phyloP scores from a whole-genome alignment of 1,140 invertebrate genomes.

The Cherax destructor region DNA sequence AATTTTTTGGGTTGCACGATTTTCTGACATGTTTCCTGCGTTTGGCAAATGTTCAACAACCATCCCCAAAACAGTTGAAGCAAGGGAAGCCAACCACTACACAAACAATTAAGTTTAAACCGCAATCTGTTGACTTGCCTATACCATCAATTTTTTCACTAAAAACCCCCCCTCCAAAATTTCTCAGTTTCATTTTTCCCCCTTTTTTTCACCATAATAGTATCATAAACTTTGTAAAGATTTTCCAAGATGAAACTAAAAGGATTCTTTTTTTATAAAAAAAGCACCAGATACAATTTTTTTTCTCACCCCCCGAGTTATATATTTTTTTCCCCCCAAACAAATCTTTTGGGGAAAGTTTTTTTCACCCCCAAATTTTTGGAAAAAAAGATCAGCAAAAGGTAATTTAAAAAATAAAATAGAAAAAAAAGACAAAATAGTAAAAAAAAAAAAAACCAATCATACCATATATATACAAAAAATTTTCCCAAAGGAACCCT shows the following conservation, averaged over 20 bases:
- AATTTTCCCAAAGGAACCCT: too few species aligned
- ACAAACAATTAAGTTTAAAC: conserved; percentile 87
- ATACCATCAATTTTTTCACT: conserved; percentile 87
- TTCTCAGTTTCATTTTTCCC: conserved; percentile 87
- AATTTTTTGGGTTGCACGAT: conserved; percentile 86
- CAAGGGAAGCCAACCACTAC: conserved; percentile 93
- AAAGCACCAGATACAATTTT: conserved; percentile 92
- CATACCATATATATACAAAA: too few species aligned
- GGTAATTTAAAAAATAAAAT: conserved; percentile 78
- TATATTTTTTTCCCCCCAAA: conserved; percentile 98
- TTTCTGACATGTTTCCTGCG: conserved; percentile 85
- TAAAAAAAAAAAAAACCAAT: too few species aligned
- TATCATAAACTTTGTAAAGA: conserved; percentile 81
- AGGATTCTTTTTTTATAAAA: conserved; percentile 95
- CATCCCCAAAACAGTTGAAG: conserved; percentile 86
- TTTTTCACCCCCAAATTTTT: conserved; percentile 83
- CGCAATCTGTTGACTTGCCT: conserved; percentile 86
- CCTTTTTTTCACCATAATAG: conserved; percentile 75
- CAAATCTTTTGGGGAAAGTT: conserved; percentile 83
- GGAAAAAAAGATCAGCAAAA: conserved; percentile 92
- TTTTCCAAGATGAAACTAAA: conserved; percentile 96
- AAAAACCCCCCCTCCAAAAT: conserved; percentile 90
- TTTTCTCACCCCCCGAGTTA: conserved; percentile 87
- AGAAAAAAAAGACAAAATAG: too few species aligned
- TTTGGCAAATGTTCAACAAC: conserved; percentile 88